Evolutionary conservation across 2,113 vertebrate genomes (phyloP).

Genomic region (Dicrurus megarhynchus): DNA sequence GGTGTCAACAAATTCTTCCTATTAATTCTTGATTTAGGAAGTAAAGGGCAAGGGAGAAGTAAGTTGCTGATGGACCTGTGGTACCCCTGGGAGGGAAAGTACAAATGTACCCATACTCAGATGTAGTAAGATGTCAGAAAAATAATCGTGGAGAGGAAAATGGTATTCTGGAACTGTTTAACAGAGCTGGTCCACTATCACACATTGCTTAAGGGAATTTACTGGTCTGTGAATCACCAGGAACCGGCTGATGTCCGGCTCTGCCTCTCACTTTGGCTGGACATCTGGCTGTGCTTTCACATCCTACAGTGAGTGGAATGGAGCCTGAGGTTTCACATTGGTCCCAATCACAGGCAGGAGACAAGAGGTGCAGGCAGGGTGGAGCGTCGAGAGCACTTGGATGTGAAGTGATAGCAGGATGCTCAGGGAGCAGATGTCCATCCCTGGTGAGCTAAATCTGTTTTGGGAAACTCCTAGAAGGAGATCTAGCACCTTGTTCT

Average conservation of each 20-base stretch:
- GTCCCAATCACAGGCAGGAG: neutral
- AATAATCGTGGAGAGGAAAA: neutral
- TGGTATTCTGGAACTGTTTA: neutral
- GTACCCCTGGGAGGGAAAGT: neutral
- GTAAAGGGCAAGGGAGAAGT: neutral
- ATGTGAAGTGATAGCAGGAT: neutral
- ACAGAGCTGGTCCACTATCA: neutral
- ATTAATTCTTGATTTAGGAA: neutral
- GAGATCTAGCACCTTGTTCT: neutral
- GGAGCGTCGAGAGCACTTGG: neutral
- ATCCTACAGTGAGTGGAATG: neutral
- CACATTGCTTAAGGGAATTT: neutral
- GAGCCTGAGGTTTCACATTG: neutral
- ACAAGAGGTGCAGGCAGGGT: neutral
- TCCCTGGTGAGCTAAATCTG: neutral
- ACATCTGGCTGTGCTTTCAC: neutral
- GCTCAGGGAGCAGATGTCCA: neutral
- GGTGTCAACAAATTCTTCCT: neutral
- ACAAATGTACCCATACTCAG: neutral
- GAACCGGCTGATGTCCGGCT: neutral
- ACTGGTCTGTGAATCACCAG: neutral
- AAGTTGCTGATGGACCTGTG: neutral
- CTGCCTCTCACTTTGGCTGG: neutral
- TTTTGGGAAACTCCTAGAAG: neutral
- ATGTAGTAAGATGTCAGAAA: neutral